Evolutionary conservation across 1,140 invertebrate genomes (phyloP), one percentile per base, ranked within the genome.

Genomic region (Scaptomyza graminum): DNA sequence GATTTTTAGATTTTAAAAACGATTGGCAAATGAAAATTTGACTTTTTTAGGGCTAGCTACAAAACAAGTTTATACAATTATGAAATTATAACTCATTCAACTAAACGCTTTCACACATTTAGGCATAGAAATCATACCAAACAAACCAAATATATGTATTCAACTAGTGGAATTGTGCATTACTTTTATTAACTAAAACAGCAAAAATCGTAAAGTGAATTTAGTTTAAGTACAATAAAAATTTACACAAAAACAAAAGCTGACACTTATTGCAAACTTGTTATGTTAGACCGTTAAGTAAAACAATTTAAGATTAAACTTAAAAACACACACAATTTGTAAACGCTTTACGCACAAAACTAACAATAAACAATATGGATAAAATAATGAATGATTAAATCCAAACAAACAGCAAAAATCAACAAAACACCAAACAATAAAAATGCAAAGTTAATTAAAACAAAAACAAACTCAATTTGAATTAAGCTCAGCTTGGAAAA

Each of bases 361-460:
- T 50, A 37, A 44, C 39, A 31, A 44, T 9, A 39, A 22, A 37
- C 34, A 49, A 70, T 22, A 39, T 3, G 31, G 31, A 39, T 4
- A 11, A 34, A 44, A 43, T 43, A 57, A 66, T 16, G 25, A 50
- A 61, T 18, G 8, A 12, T 1, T 22, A 37, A 54, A 16, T 7
- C 11, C 13, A 12, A 50, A 61, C n/a, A 37, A 9, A 59, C 54
- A 73, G 34, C 55, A 28, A 43, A 76, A 44, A 16, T 52, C 62
- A 61, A 51, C 28, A 37, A 46, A 76, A 67, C 67, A 50, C 44
- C 12, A 63, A 54, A 55, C 37, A 87, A 84, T 84, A 85, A 85
- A 81, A 85, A 78, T 78, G 78, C 82, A 85, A 85, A 87, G 81
- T 85, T 85, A 85, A 87, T 85, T 72, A 85, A 74, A 80, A 47